A percentile compares a stretch with the other conserved stretches of the same genome.
phyloP scores from a whole-genome alignment of 2,888 invertebrate species.

The Sepiola atlantica region DNA sequence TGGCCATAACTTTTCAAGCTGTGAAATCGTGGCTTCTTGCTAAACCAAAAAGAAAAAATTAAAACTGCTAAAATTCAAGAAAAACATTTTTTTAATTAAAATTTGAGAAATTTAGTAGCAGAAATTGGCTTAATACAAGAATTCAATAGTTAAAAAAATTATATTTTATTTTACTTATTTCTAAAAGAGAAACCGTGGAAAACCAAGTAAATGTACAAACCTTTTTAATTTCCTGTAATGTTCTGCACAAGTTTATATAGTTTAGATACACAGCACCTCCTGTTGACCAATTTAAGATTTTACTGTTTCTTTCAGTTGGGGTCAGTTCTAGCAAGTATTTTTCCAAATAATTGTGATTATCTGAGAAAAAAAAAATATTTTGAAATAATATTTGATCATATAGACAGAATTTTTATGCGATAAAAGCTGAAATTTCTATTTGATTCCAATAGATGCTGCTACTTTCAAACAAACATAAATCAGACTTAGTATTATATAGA shows the following conservation, averaged over 20 bases:
- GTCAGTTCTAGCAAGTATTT: constrained; percentile 80
- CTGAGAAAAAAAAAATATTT: constrained; percentile 70
- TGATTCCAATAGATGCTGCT: no score
- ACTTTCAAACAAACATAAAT: no score
- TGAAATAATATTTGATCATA: no score
- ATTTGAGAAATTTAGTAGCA: background rate
- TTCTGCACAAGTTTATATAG: constrained; percentile 80
- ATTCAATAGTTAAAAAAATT: background rate
- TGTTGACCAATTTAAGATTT: constrained; percentile 82
- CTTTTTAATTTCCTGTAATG: constrained; percentile 67
- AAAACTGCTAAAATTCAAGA: background rate
- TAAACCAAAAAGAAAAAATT: background rate
- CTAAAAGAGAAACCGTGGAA: background rate
- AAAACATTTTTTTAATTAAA: background rate
- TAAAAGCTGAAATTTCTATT: no score
- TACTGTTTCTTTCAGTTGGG: constrained; percentile 74
- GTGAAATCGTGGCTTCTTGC: constrained; percentile 33
- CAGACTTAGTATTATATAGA: no score
- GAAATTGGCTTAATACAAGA: no score
- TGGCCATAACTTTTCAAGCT: constrained; percentile 77
- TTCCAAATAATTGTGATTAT: constrained; percentile 81
- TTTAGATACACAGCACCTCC: constrained; percentile 84
- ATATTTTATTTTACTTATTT: constrained; percentile 14
- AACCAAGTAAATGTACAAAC: constrained; percentile 51
- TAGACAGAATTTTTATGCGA: no score